Evolutionary conservation across 2,797 vertebrate species (phyloP), one percentile per base, ranked within the genome.

Genomic region (Fistularia commersonii): DNA sequence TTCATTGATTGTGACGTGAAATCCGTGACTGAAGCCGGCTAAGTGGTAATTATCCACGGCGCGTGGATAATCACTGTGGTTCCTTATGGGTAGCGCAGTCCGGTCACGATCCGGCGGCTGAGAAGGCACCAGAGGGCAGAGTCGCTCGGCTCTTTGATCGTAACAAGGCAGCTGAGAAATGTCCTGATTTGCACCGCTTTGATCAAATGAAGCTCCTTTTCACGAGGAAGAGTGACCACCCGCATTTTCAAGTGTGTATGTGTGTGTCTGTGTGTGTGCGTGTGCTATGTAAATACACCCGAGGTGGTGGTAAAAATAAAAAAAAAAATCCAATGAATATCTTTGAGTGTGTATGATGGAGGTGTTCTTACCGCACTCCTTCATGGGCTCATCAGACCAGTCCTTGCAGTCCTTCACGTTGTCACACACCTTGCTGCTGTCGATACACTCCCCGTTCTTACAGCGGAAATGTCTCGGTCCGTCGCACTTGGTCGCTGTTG

Each of bases 351-450:
- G 37, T 37, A 9, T 12, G n/a, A 46, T 39, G 31, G 35, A 37
- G 5, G 7, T 11, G 0, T 32, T 82, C 92, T 90, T 90, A 99
- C 97, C 95, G 52, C 96, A 98, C 80, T 97, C 93, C 81, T 95
- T 97, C 80, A 90, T 78, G 51, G 95, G 95, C 75, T 99, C 97
- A 59, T 99, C 97, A 38, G 97, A 98, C 94, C 94, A 93, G 84
- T 99, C 97, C 76, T 91, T 93, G 91, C 96, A 99, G 92, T 99
- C 95, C 76, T 87, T 95, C 59, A 93, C 89, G 34, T 87, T 88
- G 88, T 99, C 93, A 58, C 97, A 99, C 89, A 98, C 94, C 88
- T 93, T 96, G 85, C 80, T 85, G 90, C 88, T 88, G 85, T 96
- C 93, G 52, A 99, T 93, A 74, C 97, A 99, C 86, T 99, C 93